Base-by-base conservation (phyloP, 2,797 vertebrate genomes). In the Hypotaenidia philippensis region DNA sequence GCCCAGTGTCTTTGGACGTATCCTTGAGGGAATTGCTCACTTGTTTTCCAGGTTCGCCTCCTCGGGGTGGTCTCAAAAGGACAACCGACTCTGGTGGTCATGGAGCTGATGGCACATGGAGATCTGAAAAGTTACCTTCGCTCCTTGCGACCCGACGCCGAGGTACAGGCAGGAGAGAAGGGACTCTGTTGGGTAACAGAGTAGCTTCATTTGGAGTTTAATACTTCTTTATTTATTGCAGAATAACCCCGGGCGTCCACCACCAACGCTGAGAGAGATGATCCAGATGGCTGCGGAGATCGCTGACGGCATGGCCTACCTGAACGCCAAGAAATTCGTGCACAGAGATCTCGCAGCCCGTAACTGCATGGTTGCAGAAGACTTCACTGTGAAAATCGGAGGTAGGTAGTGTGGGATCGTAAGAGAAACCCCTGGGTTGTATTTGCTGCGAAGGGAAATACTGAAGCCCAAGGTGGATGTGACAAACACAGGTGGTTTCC, bases 321-420 rank as follows among this genome's bases (percentile, higher is more conserved):
- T 99, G 95, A 99, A 99, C 0, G 99, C 99, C 95, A 99, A 99
- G 94, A 99, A 99, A 94, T 99, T 99, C 52, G 99, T 99, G 74
- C 99, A 99, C 98, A 98, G 99, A 91, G 99, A 99, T 95, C 98
- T 99, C 20, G 99, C 99, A 3, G 99, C 99, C 60, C 98, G 99
- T n/a, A 99, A 99, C 97, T 99, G 99, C 94, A 99, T 99, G 99
- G 99, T 99, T 29, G 99, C 98, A 3, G 99, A 99, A 34, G 99
- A 99, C 95, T 99, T 97, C 93, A 99, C 99, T 0, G 99, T 99
- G 76, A 99, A 99, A 97, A 99, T 99, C 0, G 99, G 99, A 98
- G 99, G 99, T 99, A 83, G 8, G 70, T 80, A 3, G 26, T 8
- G 47, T 68, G 49, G 2, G 41, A 2, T 16, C 18, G 27, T 61